phyloP scores from a whole-genome alignment of 2,113 vertebrate species.

The Centropristis striata region DNA sequence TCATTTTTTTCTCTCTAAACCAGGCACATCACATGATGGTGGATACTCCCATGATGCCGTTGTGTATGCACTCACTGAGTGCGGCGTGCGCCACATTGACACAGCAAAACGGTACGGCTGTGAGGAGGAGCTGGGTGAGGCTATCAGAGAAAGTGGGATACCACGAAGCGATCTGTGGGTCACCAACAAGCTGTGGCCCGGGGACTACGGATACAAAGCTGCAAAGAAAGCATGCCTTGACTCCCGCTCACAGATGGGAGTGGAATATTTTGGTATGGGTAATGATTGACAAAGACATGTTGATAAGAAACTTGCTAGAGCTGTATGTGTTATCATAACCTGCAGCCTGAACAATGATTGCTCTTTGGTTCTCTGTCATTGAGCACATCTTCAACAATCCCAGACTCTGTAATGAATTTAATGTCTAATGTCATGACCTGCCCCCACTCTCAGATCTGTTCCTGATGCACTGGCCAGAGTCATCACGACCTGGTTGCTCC shows the following conservation, averaged over 20 bases:
- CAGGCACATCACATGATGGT: constrained; percentile 86
- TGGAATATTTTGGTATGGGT: constrained; percentile 84
- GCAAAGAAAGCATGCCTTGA: constrained; percentile 83
- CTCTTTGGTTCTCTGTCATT: not conserved
- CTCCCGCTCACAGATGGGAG: constrained; percentile 84
- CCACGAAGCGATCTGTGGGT: constrained; percentile 85
- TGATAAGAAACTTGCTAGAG: not conserved
- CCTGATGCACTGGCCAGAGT: constrained; percentile 87
- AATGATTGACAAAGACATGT: not conserved
- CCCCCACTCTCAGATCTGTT: constrained; percentile 85
- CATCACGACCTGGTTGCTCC: constrained; percentile 67
- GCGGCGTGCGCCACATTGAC: constrained; percentile 86
- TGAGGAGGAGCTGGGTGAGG: constrained; percentile 81
- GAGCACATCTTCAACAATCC: not conserved
- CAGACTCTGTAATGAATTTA: not conserved
- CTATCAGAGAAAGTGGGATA: constrained; percentile 82
- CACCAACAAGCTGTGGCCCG: constrained; percentile 88
- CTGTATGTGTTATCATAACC: not conserved
- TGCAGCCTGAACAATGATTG: not conserved
- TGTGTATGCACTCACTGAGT: constrained; percentile 82
- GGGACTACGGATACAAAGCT: constrained; percentile 84
- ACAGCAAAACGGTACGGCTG: constrained; percentile 87
- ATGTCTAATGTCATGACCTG: not conserved
- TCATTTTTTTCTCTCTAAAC: not conserved
- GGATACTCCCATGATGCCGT: constrained; percentile 85